Conservation (phyloP, 2,113 vertebrate genomes). For the Diadophis punctatus region DNA sequence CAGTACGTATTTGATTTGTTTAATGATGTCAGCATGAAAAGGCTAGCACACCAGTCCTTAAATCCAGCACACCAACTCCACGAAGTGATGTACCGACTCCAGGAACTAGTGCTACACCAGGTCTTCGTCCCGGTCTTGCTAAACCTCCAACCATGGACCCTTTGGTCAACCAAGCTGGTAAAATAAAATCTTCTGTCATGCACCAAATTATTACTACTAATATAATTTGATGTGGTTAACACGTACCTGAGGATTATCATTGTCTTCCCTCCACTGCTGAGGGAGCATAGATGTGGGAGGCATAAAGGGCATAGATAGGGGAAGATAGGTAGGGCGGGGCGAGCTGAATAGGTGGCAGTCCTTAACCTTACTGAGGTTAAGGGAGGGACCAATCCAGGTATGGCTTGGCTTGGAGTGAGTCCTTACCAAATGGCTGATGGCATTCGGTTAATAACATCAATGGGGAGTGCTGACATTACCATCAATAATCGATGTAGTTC, state of each 20-base stretch:
- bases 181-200: constrained; percentile 37
- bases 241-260: constrained; percentile 41
- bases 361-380: not conserved
- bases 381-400: not conserved
- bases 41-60: constrained; percentile 89
- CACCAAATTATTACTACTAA: constrained; percentile 25
- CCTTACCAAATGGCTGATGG: not conserved
- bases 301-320: not conserved
- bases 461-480: not conserved
- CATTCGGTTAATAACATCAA: not conserved
- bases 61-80: constrained; percentile 93
- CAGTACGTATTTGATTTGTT: constrained; percentile 80
- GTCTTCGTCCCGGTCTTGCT: constrained; percentile 84
- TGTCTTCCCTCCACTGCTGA: not conserved
- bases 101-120: constrained; percentile 86
- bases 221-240: constrained; percentile 20
- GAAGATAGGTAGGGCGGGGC: not conserved
- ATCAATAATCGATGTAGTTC: not conserved
- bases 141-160: constrained; percentile 90
- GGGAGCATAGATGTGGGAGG: not conserved
- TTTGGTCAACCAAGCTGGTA: constrained; percentile 89
- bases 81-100: constrained; percentile 87
- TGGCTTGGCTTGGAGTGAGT: not conserved
- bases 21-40: constrained; percentile 89
- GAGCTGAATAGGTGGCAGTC: not conserved